Conservation (phyloP, 2,888 invertebrate genomes). For the Oasisia sp. region DNA sequence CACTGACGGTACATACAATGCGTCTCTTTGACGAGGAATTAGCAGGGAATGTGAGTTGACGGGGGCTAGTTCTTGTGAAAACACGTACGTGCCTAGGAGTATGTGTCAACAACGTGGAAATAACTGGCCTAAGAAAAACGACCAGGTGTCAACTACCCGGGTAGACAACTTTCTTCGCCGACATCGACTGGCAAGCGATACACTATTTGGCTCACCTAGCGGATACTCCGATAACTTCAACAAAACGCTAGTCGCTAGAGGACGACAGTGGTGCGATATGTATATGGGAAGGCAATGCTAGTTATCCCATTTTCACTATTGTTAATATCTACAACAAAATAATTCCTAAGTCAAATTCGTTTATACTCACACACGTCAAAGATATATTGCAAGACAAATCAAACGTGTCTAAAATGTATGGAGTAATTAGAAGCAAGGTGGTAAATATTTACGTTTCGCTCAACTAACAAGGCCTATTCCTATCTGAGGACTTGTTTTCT, state of each 20-base stretch:
- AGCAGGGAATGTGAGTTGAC: background rate
- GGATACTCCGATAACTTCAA: background rate
- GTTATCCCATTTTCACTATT: no score
- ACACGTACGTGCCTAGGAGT: background rate
- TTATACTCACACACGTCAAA: no score
- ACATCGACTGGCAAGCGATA: background rate
- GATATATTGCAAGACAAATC: no score
- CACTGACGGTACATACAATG: background rate
- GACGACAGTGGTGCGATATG: background rate
- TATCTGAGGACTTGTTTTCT: no score
- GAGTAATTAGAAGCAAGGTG: no score
- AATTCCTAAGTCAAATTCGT: no score
- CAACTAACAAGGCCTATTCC: no score
- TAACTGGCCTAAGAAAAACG: background rate
- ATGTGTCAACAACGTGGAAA: background rate
- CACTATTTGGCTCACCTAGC: background rate
- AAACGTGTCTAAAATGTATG: no score
- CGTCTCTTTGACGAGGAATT: background rate
- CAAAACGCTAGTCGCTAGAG: background rate
- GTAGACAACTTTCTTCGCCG: background rate
- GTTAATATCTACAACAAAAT: no score
- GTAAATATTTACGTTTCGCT: no score
- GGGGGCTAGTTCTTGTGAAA: background rate
- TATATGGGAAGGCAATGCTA: no score
- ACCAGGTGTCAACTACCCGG: background rate